phyloP scores from a whole-genome alignment of 2,797 vertebrate species.

The Paedocypris micromegethes region DNA sequence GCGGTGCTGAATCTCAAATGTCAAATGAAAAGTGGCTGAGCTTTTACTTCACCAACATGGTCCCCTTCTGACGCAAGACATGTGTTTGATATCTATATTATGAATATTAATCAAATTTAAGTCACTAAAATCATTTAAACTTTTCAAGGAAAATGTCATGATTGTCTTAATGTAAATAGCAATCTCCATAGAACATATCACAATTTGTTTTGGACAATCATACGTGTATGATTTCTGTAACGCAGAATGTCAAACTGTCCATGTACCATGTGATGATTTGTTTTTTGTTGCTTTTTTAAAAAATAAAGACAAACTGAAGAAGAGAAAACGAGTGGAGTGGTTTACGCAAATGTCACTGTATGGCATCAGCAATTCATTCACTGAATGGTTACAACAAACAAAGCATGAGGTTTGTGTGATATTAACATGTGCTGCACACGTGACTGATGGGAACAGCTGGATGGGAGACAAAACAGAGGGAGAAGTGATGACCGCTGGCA shows the following conservation, averaged over 20 bases:
- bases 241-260: neutral
- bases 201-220: neutral
- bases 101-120: neutral
- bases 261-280: neutral
- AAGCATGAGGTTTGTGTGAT: constrained; percentile 15
- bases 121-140: too few relatives aligned
- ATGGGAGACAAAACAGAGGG: constrained; percentile 49
- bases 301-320: constrained; percentile 18
- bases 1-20: constrained; percentile 29
- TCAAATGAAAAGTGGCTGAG: constrained; percentile 21
- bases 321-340: neutral
- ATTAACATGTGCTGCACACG: neutral
- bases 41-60: constrained; percentile 4
- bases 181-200: neutral
- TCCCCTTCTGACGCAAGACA: too few relatives aligned
- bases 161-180: neutral
- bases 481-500: constrained; percentile 27
- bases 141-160: neutral
- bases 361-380: constrained; percentile 6
- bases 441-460: constrained; percentile 43
- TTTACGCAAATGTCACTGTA: constrained; percentile 4
- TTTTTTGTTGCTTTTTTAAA: constrained; percentile 13
- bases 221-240: neutral
- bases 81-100: neutral
- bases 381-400: constrained; percentile 12